Conservation (phyloP, 2,113 vertebrate species). For the Salminus brasiliensis region DNA sequence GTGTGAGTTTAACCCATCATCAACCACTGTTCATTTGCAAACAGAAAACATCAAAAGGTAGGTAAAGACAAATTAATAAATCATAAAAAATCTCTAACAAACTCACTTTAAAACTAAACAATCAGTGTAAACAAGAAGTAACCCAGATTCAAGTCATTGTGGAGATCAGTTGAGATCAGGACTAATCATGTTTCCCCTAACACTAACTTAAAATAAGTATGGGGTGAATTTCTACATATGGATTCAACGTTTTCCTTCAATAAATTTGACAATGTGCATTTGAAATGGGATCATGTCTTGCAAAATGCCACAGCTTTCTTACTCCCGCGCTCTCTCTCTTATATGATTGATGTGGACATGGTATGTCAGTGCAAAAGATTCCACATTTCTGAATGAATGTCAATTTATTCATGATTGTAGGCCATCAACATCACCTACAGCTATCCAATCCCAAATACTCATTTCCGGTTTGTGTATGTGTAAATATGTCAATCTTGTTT, state of each 20-base stretch:
- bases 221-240: background rate
- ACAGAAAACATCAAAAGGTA: background rate
- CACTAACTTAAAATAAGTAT: background rate
- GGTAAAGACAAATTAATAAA: slow-evolving; percentile 1
- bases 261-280: background rate
- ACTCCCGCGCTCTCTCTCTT: too few relatives aligned
- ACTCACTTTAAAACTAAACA: background rate
- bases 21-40: background rate
- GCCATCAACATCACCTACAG: background rate
- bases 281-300: background rate
- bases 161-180: background rate
- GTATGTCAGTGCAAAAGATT: background rate
- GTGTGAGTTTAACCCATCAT: background rate
- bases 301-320: background rate
- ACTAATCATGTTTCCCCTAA: background rate
- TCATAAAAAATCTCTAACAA: background rate
- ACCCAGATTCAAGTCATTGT: background rate
- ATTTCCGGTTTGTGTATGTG: background rate
- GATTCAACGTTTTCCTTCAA: background rate
- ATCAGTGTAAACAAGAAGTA: slow-evolving; percentile 4
- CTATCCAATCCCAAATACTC: background rate
- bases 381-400: background rate
- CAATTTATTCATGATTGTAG: background rate
- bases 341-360: background rate
- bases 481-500: background rate